Conservation (phyloP, 2,797 vertebrate genomes). For the Acanthopagrus latus region DNA sequence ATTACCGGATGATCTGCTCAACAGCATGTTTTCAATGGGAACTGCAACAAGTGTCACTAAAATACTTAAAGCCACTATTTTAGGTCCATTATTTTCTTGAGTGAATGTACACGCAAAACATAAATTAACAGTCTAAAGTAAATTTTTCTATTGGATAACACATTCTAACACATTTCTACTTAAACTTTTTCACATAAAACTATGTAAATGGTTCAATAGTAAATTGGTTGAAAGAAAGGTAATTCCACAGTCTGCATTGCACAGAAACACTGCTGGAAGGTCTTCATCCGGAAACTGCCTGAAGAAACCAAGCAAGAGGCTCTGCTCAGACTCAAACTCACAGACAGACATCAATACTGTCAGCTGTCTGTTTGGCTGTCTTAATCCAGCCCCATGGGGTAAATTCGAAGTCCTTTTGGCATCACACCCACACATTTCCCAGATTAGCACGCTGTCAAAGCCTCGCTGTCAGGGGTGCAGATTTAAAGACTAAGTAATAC, state of each 20-base stretch:
- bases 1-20: too few species aligned
- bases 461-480: background rate
- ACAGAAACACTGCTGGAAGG: background rate
- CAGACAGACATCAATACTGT: slow-evolving; percentile 31
- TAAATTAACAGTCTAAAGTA: too few species aligned
- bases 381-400: slow-evolving; percentile 28
- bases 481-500: background rate
- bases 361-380: slow-evolving; percentile 40
- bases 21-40: too few species aligned
- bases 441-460: slow-evolving; percentile 29
- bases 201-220: background rate
- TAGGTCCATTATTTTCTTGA: too few species aligned
- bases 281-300: background rate
- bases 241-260: background rate
- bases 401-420: slow-evolving; percentile 32
- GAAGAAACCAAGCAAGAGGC: background rate
- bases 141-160: too few species aligned
- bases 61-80: too few species aligned
- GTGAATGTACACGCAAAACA: too few species aligned
- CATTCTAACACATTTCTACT: too few species aligned
- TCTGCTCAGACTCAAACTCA: background rate
- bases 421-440: slow-evolving; percentile 31
- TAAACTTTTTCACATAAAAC: background rate
- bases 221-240: background rate
- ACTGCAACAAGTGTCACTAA: too few species aligned